These are phyloP conservation scores for Pelusios castaneus DNA, from an alignment of 2,113 vertebrate species.

Conservation along the genomic window DNA sequence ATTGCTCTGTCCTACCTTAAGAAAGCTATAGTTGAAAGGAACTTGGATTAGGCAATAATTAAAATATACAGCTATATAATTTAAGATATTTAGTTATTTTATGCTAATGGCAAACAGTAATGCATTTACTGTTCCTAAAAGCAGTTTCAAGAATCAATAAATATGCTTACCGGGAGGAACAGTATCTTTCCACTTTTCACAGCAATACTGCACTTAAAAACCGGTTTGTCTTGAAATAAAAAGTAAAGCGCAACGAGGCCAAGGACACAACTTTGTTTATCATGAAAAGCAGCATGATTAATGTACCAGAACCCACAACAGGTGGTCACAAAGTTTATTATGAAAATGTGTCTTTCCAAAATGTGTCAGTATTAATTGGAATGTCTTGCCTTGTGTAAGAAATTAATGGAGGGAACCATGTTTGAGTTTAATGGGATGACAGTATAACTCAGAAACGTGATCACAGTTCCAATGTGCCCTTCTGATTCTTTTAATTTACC, in stretches of 20 bases:
- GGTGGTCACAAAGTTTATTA: not conserved
- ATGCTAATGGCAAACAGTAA: conserved; percentile 4
- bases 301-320: conserved; percentile 15
- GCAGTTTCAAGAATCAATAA: not conserved
- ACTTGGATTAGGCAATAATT: not conserved
- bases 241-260: not conserved
- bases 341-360: not conserved
- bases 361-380: not conserved
- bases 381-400: not conserved
- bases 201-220: not conserved
- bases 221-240: not conserved
- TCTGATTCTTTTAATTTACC: not conserved
- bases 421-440: not conserved
- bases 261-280: conserved; percentile 44
- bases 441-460: not conserved
- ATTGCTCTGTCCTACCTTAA: not conserved
- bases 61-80: not conserved
- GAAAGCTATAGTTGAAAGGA: conserved; percentile 18
- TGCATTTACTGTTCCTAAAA: not conserved
- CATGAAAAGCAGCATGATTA: conserved; percentile 31
- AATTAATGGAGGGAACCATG: not conserved
- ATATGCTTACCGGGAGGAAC: conserved; percentile 14
- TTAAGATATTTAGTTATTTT: not conserved
- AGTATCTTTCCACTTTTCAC: rapidly evolving
- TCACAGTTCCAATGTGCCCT: not conserved